Evolutionary conservation across 2,797 vertebrate species (phyloP).

Genomic region (Acestrorhynchus altus): DNA sequence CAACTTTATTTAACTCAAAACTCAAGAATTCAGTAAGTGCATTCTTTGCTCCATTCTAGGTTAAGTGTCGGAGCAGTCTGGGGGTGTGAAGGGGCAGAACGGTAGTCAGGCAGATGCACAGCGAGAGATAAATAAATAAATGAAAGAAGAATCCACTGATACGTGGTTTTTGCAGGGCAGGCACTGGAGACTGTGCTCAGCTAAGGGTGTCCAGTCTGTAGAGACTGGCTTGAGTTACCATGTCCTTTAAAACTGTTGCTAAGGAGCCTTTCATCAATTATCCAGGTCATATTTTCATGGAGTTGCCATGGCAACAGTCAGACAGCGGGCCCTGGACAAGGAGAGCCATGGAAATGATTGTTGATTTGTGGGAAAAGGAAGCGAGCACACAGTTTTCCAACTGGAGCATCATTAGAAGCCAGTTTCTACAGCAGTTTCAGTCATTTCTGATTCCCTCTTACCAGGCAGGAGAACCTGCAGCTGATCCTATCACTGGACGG

Average conservation of each 20-base stretch:
- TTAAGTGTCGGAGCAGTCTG: too few relatives aligned
- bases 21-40: too few relatives aligned
- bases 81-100: too few relatives aligned
- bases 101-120: background rate
- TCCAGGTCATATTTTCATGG: background rate
- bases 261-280: constrained; percentile 1
- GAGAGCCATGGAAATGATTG: background rate
- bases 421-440: too few relatives aligned
- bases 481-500: too few relatives aligned
- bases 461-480: too few relatives aligned
- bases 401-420: too few relatives aligned
- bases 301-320: background rate
- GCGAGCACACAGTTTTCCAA: too few relatives aligned
- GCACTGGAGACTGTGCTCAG: background rate
- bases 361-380: background rate
- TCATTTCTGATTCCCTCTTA: too few relatives aligned
- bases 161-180: background rate
- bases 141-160: too few relatives aligned
- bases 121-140: background rate
- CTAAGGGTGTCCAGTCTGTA: background rate
- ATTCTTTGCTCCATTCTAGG: too few relatives aligned
- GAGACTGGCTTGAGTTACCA: background rate
- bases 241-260: background rate
- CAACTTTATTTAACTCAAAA: too few relatives aligned
- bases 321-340: background rate